Evolutionary conservation across 2,113 vertebrate genomes (phyloP).

Genomic region (Cercocebus atys): DNA sequence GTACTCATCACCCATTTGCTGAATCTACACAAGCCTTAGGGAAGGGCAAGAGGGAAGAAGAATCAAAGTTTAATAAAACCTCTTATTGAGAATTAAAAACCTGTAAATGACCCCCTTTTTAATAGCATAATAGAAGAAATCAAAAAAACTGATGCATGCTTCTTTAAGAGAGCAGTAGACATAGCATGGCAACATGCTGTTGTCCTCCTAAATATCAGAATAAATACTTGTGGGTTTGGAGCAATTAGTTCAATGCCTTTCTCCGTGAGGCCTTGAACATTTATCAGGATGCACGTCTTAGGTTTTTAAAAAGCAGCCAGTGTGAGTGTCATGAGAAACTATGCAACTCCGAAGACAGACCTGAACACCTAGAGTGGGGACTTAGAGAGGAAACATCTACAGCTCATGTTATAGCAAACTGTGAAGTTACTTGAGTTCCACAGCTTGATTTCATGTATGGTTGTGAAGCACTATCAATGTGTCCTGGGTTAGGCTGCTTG

Average conservation of each 20-base stretch:
- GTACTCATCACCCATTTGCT: not conserved
- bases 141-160: not conserved
- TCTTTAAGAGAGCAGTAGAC: not conserved
- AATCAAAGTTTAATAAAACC: not conserved
- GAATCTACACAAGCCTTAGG: not conserved
- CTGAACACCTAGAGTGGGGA: fast-evolving
- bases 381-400: not conserved
- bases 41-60: not conserved
- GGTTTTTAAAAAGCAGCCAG: not conserved
- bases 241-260: not conserved
- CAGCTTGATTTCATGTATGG: not conserved
- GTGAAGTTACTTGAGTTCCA: not conserved
- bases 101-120: not conserved
- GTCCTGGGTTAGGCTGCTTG: not conserved
- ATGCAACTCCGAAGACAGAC: not conserved
- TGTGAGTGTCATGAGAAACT: not conserved
- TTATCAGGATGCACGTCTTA: not conserved
- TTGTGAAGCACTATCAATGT: not conserved
- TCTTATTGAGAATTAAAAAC: not conserved
- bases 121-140: not conserved
- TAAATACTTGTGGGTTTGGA: not conserved
- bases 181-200: too few species aligned
- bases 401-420: not conserved
- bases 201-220: not conserved
- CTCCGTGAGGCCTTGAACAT: not conserved